Evolutionary conservation across 1,140 invertebrate species (phyloP), one percentile per base, ranked within the genome.

Genomic region (Steinernema feltiae): DNA sequence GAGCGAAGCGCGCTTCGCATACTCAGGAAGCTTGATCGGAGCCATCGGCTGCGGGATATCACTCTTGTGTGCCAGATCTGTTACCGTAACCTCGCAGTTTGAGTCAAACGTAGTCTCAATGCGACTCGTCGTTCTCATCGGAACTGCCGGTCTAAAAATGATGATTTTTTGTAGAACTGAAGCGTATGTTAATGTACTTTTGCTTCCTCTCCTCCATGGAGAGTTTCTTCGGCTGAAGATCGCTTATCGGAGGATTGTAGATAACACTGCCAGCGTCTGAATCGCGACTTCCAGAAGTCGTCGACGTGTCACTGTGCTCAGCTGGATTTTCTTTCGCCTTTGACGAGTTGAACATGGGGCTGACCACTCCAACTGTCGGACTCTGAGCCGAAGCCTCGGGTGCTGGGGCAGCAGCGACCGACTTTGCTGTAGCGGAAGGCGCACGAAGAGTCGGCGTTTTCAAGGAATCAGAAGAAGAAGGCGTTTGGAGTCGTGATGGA

Each of bases 361-460:
- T 78, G 7, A 78, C 76, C 1, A 78, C 73, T 17, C 76, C 76
- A 71, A 78, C 73, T 27, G 76, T 78, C 18, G 74, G 74, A 76
- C 74, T 76, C 24, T 75, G 72, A 72, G 72, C 74, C 17, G 73
- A 76, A 18, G 77, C 72, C 32, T 69, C 70, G 30, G 77, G 69
- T 0, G 24, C 53, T 63, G 7, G 7, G 53, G 53, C 53, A 12
- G 53, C 3, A 27, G 24, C 24, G 53, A 27, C 12, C 24, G 53
- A 12, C 24, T 17, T 27, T 12, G 53, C 12, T 27, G 12, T 63
- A 63, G 53, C 53, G 7, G 12, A 17, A 21, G 53, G 53, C 7
- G 12, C 24, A 27, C 53, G 53, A 7, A 63, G 12, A 27, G 53
- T 63, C 24, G 53, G 53, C 15, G 53, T 63, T 21, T 63, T 63